Evolutionary conservation across 1,140 invertebrate species (phyloP).

Genomic region (Meloidogyne exigua): DNA sequence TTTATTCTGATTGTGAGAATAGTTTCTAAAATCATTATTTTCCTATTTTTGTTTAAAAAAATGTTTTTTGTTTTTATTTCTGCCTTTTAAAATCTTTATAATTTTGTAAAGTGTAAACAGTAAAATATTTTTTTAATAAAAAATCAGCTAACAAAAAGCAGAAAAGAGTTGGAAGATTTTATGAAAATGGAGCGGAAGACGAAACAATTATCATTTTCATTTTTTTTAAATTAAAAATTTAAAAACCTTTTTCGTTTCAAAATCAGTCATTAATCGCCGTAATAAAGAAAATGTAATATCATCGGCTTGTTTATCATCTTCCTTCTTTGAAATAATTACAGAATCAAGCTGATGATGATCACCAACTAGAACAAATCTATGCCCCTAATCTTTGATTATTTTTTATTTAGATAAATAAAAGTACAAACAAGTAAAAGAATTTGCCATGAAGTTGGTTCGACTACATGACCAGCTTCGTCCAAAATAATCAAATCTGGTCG

Average conservation of each 20-base stretch:
- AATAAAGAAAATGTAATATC: not conserved
- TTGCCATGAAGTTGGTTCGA: constrained; percentile 24
- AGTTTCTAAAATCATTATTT: no score
- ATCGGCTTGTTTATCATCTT: not conserved
- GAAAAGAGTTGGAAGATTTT: no score
- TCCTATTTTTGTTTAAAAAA: no score
- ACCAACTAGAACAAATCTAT: constrained; percentile 28
- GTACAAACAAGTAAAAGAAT: constrained; percentile 24
- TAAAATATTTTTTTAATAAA: no score
- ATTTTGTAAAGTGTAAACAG: not conserved
- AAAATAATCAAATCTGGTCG: constrained; percentile 36
- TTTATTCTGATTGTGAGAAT: not conserved
- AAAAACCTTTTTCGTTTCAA: constrained; percentile 11
- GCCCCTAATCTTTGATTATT: constrained; percentile 23
- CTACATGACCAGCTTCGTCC: constrained; percentile 37
- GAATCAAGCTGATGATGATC: constrained; percentile 34
- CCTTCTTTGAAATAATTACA: not conserved
- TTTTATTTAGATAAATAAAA: not conserved
- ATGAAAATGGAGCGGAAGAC: no score
- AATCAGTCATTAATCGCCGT: not conserved
- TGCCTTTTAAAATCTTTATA: not conserved
- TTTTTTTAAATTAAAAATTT: not conserved
- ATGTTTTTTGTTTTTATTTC: no score
- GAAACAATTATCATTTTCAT: no score
- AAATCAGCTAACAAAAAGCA: no score